Percentiles rank a stretch among this genome's conserved stretches.
Evolutionary conservation across 2,797 vertebrate species (phyloP).

Genomic region (Coregonus suidteri): DNA sequence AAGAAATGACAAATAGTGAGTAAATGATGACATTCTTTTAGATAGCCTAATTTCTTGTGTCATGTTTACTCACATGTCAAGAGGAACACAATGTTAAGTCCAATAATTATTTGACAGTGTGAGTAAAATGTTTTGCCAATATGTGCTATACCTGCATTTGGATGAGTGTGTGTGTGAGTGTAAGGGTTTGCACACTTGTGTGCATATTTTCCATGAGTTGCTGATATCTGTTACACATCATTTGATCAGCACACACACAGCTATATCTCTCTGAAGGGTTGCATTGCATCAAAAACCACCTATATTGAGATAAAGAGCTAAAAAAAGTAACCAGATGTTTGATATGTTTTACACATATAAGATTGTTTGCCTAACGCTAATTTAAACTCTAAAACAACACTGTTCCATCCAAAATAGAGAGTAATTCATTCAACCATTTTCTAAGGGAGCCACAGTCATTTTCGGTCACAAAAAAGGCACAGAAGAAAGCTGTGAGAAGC

Average conservation of each 20-base stretch:
- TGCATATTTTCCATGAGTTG: slow-evolving; percentile 40
- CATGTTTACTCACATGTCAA: slow-evolving; percentile 64
- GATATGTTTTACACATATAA: slow-evolving; percentile 40
- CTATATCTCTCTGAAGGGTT: slow-evolving; percentile 25
- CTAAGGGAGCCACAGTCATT: slow-evolving; percentile 59
- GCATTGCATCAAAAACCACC: slow-evolving; percentile 14
- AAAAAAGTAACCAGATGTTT: slow-evolving; percentile 43
- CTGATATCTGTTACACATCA: slow-evolving; percentile 31
- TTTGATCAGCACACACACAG: slow-evolving; percentile 33
- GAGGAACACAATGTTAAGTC: slow-evolving; percentile 49
- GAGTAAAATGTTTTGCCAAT: slow-evolving; percentile 50
- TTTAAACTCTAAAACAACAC: background rate
- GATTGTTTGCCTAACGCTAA: slow-evolving; percentile 9
- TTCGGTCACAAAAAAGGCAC: slow-evolving; percentile 68
- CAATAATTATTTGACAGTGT: slow-evolving; percentile 60
- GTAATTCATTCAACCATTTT: slow-evolving; percentile 47
- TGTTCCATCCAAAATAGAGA: slow-evolving; percentile 55
- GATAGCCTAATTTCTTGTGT: slow-evolving; percentile 60
- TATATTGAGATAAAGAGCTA: slow-evolving; percentile 30
- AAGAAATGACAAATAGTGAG: slow-evolving; percentile 51
- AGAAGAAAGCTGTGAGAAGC: slow-evolving; percentile 69
- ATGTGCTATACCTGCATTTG: slow-evolving; percentile 9
- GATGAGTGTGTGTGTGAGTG: slow-evolving; percentile 15
- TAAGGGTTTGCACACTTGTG: slow-evolving; percentile 16
- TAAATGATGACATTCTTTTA: slow-evolving; percentile 62